These are phyloP conservation scores for Lobophora halterata DNA, from an alignment of 2,888 invertebrate genomes.

Conservation along the genomic window DNA sequence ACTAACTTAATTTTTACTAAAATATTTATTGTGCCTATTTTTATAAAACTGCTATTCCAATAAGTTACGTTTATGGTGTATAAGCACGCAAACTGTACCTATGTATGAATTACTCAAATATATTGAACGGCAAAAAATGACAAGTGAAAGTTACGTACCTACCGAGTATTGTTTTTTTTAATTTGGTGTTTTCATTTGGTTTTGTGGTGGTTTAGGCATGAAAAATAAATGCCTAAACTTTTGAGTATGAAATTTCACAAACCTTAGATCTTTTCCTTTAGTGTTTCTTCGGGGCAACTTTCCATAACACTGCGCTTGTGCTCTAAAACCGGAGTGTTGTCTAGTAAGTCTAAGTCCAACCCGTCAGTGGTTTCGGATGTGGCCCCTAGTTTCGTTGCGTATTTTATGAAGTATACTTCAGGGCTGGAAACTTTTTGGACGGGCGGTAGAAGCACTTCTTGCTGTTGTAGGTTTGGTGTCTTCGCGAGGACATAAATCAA, in stretches of 20 bases:
- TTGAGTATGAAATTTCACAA: too few species aligned
- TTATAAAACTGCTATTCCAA: too few species aligned
- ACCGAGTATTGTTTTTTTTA: too few species aligned
- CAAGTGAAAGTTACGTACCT: too few species aligned
- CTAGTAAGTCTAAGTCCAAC: constrained; percentile 24
- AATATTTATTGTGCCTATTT: not conserved
- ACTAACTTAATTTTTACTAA: not conserved
- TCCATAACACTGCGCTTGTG: constrained; percentile 25
- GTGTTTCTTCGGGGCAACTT: not conserved
- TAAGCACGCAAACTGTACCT: too few species aligned
- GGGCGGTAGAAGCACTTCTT: constrained; percentile 30
- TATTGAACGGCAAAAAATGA: too few species aligned
- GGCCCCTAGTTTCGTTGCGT: constrained; percentile 37
- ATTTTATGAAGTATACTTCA: constrained; percentile 88
- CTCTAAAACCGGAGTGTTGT: constrained; percentile 29
- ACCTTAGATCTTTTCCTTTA: not conserved
- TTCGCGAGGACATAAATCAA: constrained; percentile 87
- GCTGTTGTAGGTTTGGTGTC: constrained; percentile 82
- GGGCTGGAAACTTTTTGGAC: constrained; percentile 72
- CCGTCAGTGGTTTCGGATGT: constrained; percentile 31
- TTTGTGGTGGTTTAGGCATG: too few species aligned
- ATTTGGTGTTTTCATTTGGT: too few species aligned
- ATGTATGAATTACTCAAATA: too few species aligned
- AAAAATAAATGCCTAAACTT: too few species aligned
- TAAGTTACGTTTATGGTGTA: too few species aligned